Conservation (phyloP, 2,888 invertebrate species). For the Noctua fimbriata region DNA sequence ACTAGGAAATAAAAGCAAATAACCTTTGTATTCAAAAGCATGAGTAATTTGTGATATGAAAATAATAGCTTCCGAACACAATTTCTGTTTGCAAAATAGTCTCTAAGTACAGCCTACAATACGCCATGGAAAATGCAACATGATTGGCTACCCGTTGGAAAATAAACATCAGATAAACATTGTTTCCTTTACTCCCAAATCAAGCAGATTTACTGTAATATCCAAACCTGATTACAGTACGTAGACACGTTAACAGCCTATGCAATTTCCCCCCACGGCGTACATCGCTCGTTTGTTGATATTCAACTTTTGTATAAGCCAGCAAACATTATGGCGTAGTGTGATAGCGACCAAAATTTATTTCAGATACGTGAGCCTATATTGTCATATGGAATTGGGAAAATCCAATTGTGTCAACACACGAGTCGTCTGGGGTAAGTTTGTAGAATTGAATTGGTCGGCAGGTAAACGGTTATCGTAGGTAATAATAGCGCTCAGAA, state of each 20-base stretch:
- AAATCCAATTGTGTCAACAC: slow-evolving; percentile 83
- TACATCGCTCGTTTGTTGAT: slow-evolving; percentile 60
- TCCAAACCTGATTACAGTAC: slow-evolving; percentile 53
- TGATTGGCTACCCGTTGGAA: slow-evolving; percentile 27
- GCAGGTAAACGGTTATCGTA: slow-evolving; percentile 83
- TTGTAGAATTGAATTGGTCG: slow-evolving; percentile 81
- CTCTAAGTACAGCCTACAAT: slow-evolving; percentile 20
- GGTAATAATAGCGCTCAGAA: slow-evolving; percentile 79
- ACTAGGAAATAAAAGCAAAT: neutral
- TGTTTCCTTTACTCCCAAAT: slow-evolving; percentile 54
- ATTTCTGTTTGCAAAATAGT: slow-evolving; percentile 15
- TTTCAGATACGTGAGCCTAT: slow-evolving; percentile 76
- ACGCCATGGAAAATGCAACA: slow-evolving; percentile 17
- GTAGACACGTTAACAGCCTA: slow-evolving; percentile 60
- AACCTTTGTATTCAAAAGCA: neutral
- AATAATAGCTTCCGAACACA: slow-evolving; percentile 11
- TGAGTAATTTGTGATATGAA: slow-evolving; percentile 2
- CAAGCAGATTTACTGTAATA: slow-evolving; percentile 57
- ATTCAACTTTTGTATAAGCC: slow-evolving; percentile 68
- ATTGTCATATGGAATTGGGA: slow-evolving; percentile 81
- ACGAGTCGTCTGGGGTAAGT: slow-evolving; percentile 73
- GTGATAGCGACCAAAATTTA: slow-evolving; percentile 75
- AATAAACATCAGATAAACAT: slow-evolving; percentile 49
- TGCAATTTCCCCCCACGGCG: slow-evolving; percentile 50
- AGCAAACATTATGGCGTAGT: slow-evolving; percentile 70